Evolutionary conservation across 2,888 invertebrate genomes (phyloP).

Genomic region (Epirrhoe alternata): DNA sequence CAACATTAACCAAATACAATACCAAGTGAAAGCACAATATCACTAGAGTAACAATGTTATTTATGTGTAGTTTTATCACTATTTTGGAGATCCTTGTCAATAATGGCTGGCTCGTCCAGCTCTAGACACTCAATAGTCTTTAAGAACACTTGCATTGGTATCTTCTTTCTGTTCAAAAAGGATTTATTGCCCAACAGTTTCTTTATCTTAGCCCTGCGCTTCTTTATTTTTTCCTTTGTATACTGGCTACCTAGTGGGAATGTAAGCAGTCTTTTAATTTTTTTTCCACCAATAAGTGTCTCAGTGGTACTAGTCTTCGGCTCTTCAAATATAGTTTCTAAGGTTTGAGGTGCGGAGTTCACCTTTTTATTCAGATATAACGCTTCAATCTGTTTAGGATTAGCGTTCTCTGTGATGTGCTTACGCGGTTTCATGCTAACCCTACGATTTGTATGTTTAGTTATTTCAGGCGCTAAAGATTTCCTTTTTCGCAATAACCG

Average conservation of each 20-base stretch:
- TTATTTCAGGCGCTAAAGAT: conserved; percentile 64
- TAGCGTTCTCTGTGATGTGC: conserved; percentile 69
- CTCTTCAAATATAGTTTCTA: conserved; percentile 88
- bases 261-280: conserved; percentile 85
- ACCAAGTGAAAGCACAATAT: conserved; percentile 24
- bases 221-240: conserved; percentile 84
- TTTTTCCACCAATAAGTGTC: conserved; percentile 79
- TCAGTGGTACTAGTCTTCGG: conserved; percentile 77
- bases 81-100: conserved; percentile 57
- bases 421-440: conserved; percentile 80
- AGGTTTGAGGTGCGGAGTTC: conserved; percentile 78
- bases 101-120: conserved; percentile 71
- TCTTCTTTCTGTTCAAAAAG: conserved; percentile 78
- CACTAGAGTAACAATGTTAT: conserved; percentile 21
- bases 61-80: conserved; percentile 42
- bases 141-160: conserved; percentile 84
- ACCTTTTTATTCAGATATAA: conserved; percentile 85
- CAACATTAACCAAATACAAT: conserved; percentile 17
- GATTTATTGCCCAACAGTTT: conserved; percentile 82
- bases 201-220: conserved; percentile 85
- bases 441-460: conserved; percentile 73
- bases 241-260: conserved; percentile 80
- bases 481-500: conserved; percentile 75
- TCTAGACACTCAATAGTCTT: conserved; percentile 83
- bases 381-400: conserved; percentile 79